Evolutionary conservation across 64 coral and sea anemone species (phyloP).

Genomic region (Pachyseris speciosa): DNA sequence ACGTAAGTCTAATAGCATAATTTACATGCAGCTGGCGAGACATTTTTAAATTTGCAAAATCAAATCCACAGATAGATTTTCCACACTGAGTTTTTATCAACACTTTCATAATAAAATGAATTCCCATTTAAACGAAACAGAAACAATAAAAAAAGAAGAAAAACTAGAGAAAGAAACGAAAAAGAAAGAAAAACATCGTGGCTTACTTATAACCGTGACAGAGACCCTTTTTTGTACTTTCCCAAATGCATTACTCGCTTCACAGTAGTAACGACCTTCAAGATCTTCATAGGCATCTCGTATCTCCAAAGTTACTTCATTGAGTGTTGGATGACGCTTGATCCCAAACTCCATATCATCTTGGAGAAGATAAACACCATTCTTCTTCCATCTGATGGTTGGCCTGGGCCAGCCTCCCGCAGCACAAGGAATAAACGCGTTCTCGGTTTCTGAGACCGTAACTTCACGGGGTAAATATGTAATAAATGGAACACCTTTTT

Average conservation of each 20-base stretch:
- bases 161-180: no score
- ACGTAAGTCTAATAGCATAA: no score
- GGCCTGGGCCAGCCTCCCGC: conserved; percentile 2
- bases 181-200: background rate
- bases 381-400: background rate
- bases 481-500: background rate
- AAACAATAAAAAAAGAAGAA: no score
- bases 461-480: background rate
- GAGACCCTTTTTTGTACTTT: background rate
- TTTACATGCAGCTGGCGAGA: no score
- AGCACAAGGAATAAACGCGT: background rate
- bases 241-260: conserved; percentile 17
- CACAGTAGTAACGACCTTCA: background rate
- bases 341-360: background rate
- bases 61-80: no score
- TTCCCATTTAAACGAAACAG: no score
- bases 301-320: background rate
- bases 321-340: background rate
- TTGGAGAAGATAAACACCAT: background rate
- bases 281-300: background rate
- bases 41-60: no score
- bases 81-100: no score
- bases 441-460: no score
- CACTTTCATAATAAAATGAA: no score
- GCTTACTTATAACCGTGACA: background rate